Evolutionary conservation across 2,888 invertebrate species (phyloP).

Genomic region (Parnassius smintheus): DNA sequence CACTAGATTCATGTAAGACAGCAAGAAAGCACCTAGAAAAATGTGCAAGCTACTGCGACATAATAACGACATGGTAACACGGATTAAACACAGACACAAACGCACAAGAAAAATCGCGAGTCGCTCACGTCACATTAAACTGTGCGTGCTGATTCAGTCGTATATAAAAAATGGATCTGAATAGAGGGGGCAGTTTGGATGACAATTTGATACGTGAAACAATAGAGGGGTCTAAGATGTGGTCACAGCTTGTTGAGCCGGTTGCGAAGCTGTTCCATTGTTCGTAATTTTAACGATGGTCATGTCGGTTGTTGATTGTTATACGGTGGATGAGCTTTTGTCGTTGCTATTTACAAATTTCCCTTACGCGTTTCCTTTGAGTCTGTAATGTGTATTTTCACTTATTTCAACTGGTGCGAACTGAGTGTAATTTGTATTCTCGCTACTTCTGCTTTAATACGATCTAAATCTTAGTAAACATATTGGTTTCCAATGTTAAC

Average conservation of each 20-base stretch:
- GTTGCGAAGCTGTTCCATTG: slow-evolving; percentile 73
- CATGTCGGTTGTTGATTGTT: slow-evolving; percentile 60
- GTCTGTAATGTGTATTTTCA: neutral
- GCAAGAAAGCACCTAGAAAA: slow-evolving; percentile 8
- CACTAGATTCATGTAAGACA: slow-evolving; percentile 3
- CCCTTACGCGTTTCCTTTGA: slow-evolving; percentile 28
- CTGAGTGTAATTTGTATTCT: too few relatives aligned
- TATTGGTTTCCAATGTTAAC: too few relatives aligned
- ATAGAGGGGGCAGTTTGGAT: slow-evolving; percentile 60
- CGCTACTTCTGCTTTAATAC: neutral
- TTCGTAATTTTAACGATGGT: slow-evolving; percentile 61
- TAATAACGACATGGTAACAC: slow-evolving; percentile 30
- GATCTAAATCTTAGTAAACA: slow-evolving; percentile 21
- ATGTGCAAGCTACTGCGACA: slow-evolving; percentile 25
- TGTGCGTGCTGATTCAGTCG: slow-evolving; percentile 42
- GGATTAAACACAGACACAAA: slow-evolving; percentile 14
- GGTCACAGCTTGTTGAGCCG: slow-evolving; percentile 67
- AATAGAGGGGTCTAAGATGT: slow-evolving; percentile 61
- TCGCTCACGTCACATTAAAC: slow-evolving; percentile 42
- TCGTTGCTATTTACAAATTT: slow-evolving; percentile 46
- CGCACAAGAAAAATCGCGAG: slow-evolving; percentile 32
- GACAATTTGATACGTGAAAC: slow-evolving; percentile 66
- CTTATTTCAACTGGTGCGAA: neutral
- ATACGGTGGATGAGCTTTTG: slow-evolving; percentile 56
- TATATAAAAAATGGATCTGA: slow-evolving; percentile 59